Evolutionary conservation across 2,113 vertebrate species (phyloP).

Genomic region (Scopus umbretta): DNA sequence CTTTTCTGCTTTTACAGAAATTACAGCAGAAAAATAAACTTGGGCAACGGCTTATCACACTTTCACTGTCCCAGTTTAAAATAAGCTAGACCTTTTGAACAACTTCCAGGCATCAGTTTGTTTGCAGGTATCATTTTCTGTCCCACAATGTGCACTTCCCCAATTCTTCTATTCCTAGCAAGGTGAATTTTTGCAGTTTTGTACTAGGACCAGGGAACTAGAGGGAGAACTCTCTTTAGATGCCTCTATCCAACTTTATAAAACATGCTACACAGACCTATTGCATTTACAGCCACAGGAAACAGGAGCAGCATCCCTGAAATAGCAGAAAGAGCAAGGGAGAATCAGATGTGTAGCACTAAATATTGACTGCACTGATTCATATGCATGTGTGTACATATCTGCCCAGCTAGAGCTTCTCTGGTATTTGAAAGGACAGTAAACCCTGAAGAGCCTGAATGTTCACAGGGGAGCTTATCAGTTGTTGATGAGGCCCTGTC

Average conservation of each 20-base stretch:
- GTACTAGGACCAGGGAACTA: background rate
- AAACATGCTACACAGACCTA: background rate
- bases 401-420: slow-evolving; percentile 30
- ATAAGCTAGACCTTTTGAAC: background rate
- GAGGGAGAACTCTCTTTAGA: background rate
- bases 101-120: background rate
- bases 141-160: fast-evolving
- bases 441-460: slow-evolving; percentile 64
- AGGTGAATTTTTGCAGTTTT: background rate
- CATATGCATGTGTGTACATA: background rate
- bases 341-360: background rate
- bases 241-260: background rate
- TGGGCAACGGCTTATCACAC: background rate
- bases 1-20: background rate
- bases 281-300: background rate
- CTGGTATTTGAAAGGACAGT: slow-evolving; percentile 70
- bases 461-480: slow-evolving; percentile 83
- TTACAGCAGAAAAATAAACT: background rate
- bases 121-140: background rate
- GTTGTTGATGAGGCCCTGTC: slow-evolving; percentile 82
- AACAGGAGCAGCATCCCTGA: background rate
- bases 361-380: background rate
- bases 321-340: fast-evolving
- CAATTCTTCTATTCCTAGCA: background rate
- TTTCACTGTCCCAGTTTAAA: background rate